Conservation (phyloP, 2,888 invertebrate genomes). For the Periphyllus acericola region DNA sequence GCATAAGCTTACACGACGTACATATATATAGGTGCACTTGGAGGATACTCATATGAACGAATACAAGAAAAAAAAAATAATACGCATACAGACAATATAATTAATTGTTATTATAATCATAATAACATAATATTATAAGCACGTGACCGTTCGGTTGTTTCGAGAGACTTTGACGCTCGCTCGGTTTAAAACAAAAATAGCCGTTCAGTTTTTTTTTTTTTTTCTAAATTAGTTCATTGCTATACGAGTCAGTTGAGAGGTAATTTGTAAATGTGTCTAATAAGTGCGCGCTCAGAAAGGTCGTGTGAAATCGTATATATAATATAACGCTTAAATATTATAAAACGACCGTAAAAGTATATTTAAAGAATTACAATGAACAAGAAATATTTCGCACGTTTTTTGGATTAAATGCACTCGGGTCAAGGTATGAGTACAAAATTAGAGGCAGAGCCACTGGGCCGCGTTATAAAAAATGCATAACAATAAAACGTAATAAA, state of each 20-base stretch:
- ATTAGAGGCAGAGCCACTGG: constrained; percentile 4
- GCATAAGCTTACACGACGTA: too few relatives aligned
- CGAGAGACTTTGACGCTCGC: constrained; percentile 14
- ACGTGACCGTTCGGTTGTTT: neutral
- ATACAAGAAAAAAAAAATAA: neutral
- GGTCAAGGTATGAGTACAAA: constrained; percentile 25
- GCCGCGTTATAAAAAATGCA: neutral
- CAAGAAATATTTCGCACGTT: constrained; percentile 35
- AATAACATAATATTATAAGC: neutral
- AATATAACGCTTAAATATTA: neutral
- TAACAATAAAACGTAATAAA: neutral
- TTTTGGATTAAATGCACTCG: constrained; percentile 13
- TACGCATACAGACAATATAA: neutral
- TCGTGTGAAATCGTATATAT: constrained; percentile 35
- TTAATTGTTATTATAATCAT: neutral
- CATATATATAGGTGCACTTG: too few relatives aligned
- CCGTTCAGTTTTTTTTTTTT: too few relatives aligned
- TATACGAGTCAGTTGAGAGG: neutral
- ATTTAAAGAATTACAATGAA: constrained; percentile 8
- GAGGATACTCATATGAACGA: too few relatives aligned
- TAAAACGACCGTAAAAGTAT: neutral
- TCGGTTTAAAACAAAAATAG: neutral
- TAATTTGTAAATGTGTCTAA: neutral
- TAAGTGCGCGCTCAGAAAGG: neutral
- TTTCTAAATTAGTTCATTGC: constrained; percentile 2